Conservation (phyloP, 2,797 vertebrate genomes). For the Dermochelys coriacea region DNA sequence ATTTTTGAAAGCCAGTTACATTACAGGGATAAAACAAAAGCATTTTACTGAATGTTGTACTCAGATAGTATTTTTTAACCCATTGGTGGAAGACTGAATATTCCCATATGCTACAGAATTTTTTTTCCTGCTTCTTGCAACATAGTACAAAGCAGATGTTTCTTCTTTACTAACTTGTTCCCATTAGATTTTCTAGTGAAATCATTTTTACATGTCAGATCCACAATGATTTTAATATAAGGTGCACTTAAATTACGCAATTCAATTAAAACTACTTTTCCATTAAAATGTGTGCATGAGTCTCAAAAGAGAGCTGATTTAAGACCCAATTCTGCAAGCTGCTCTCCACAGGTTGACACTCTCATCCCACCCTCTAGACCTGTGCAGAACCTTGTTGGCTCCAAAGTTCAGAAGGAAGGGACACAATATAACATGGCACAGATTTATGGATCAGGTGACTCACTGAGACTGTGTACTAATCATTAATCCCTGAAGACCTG, state of each 20-base stretch:
- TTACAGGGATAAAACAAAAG: background rate
- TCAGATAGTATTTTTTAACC: background rate
- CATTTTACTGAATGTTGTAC: background rate
- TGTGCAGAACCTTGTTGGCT: background rate
- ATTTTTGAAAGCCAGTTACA: background rate
- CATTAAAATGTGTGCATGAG: background rate
- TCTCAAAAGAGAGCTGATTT: background rate
- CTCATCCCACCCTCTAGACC: background rate
- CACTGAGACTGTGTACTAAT: accelerated
- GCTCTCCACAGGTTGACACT: background rate
- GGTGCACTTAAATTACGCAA: background rate
- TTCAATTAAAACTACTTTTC: background rate
- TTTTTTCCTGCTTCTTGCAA: background rate
- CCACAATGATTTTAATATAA: background rate
- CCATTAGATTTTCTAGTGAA: background rate
- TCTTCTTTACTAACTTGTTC: background rate
- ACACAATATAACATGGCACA: background rate
- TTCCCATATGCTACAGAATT: background rate
- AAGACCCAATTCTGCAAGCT: accelerated
- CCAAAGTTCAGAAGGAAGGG: background rate
- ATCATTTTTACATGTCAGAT: background rate
- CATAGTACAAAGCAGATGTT: background rate
- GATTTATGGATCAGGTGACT: background rate
- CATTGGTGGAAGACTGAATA: background rate
- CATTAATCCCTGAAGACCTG: background rate